Evolutionary conservation across 2,113 vertebrate genomes (phyloP), one percentile per base, ranked within the genome.

Genomic region (Clinocottus analis): DNA sequence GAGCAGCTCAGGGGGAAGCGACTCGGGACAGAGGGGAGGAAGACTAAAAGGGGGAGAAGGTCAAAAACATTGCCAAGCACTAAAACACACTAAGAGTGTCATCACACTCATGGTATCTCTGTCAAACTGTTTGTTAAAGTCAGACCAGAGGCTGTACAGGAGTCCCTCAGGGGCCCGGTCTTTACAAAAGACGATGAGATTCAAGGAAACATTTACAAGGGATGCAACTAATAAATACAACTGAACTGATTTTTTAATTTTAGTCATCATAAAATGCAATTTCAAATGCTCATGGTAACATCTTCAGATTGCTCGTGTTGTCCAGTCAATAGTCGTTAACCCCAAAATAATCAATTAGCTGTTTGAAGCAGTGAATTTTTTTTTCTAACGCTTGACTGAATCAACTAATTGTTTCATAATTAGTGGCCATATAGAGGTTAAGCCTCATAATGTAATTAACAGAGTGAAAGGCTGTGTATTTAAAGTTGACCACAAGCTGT

Each of bases 1-100:
- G 90, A 92, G 61, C 73, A 72, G 90, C 91, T 91, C 71, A 11
- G 84, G 82, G 77, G 77, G 84, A 85, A 76, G 64, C 6, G 62
- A 56, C 62, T 75, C 41, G 62, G 75, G 67, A 86, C 12, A 47
- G 53, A 90, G 31, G 64, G 37, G 55, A 43, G n/a, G 53, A 72
- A 62, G 64, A 81, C 8, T 10, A 69, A 63, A 61, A 43, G n/a
- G 75, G 58, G 64, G 62, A 84, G 76, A 82, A 75, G 79, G 88
- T 86, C 81, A 85, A 55, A 70, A 72, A 65, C 70, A n/a, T 72
- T 79, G 21, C 61, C 7, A 19, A 68, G 29, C 56, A 82, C 39
- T 68, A 51, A 84, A 74, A 82, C 45, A 79, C 23, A 51, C 29
- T 55, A 59, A 35, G n/a, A 65, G 69, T 73, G 78, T 81, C 72